Percentiles rank a stretch among this genome's conserved stretches.
These are phyloP conservation scores for Drosophila mojavensis DNA, from an alignment of 1,140 invertebrate genomes.

Conservation along the genomic window DNA sequence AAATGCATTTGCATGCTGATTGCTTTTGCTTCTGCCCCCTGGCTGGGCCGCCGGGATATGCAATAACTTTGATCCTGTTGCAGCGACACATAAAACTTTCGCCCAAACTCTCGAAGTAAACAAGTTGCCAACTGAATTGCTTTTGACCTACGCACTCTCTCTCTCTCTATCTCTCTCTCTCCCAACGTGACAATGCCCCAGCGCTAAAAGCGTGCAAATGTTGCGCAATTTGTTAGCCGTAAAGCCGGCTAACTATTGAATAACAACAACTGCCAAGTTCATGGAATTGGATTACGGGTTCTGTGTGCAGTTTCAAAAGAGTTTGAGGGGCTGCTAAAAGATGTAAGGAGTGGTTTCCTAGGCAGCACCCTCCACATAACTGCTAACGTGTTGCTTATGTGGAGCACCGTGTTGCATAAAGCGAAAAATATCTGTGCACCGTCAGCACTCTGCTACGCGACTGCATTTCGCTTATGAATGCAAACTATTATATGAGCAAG, in stretches of 20 bases:
- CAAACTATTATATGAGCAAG: too few species aligned
- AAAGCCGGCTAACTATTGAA: conserved; percentile 53
- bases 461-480: too few species aligned
- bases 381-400: conserved; percentile 7
- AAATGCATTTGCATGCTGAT: conserved; percentile 72
- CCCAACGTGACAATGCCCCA: conserved; percentile 21
- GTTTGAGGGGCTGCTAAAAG: background rate
- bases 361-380: background rate
- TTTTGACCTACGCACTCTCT: conserved; percentile 18
- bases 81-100: conserved; percentile 49
- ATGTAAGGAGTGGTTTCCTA: background rate
- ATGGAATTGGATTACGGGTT: background rate
- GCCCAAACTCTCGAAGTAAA: conserved; percentile 39
- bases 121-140: conserved; percentile 57
- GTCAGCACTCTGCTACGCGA: background rate
- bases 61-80: conserved; percentile 43
- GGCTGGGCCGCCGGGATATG: conserved; percentile 16
- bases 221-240: conserved; percentile 66
- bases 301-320: background rate
- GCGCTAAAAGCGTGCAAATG: conserved; percentile 52
- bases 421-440: conserved; percentile 16
- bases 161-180: background rate
- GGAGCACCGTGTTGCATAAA: conserved; percentile 16
- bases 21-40: conserved; percentile 37
- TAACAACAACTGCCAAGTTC: conserved; percentile 40